A percentile compares a stretch with the other conserved stretches of the same genome.
Evolutionary conservation across 2,888 invertebrate species (phyloP).

Genomic region (Drosophila hamatofila): DNA sequence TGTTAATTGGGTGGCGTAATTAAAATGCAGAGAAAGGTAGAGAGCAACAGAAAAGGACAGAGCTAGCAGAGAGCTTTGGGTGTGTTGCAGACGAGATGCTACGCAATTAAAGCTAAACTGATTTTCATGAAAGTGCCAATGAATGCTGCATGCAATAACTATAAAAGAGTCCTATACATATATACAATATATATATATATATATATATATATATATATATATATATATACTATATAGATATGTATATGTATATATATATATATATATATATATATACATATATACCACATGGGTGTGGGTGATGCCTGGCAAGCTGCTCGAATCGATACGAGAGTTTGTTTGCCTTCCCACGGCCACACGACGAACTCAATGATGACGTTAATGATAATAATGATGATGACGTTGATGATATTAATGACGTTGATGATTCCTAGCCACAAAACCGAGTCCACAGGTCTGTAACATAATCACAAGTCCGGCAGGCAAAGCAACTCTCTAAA

Average conservation of each 20-base stretch:
- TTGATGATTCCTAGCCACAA: conserved; percentile 47
- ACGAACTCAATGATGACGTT: conserved; percentile 27
- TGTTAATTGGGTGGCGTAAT: conserved; percentile 75
- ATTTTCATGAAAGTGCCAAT: conserved; percentile 69
- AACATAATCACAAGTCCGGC: conserved; percentile 66
- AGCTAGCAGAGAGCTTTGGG: conserved; percentile 5
- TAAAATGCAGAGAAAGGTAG: conserved; percentile 51
- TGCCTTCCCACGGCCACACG: conserved; percentile 63
- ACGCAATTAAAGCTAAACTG: conserved; percentile 71
- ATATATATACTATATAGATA: not conserved
- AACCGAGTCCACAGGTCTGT: conserved; percentile 35
- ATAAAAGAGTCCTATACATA: conserved; percentile 14
- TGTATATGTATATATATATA: not conserved
- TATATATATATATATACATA: not conserved
- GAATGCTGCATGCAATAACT: conserved; percentile 48
- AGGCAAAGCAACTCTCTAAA: conserved; percentile 65
- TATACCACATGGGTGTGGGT: conserved; percentile 35
- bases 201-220: not conserved
- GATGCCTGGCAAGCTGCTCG: conserved; percentile 30
- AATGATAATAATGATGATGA: conserved; percentile 14
- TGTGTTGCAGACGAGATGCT: conserved; percentile 30
- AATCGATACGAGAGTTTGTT: conserved; percentile 52
- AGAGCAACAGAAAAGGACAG: not conserved
- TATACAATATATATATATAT: not conserved
- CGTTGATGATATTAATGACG: conserved; percentile 21